Conservation (phyloP, 2,888 invertebrate genomes). For the Pogonocherus hispidulus region DNA sequence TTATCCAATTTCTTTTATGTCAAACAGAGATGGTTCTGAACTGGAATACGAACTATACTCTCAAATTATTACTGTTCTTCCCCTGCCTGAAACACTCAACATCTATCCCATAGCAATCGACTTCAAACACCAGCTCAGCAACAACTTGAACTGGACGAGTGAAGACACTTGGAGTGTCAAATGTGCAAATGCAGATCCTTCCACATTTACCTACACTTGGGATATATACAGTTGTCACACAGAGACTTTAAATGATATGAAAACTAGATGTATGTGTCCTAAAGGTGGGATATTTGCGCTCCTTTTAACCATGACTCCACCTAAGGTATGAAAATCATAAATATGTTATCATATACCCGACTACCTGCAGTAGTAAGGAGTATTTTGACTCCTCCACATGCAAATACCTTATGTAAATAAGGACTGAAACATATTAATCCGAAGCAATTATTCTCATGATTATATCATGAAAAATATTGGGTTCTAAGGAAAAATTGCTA, state of each 20-base stretch:
- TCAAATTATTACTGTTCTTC: constrained; percentile 69
- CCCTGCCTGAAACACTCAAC: constrained; percentile 43
- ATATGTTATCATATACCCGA: too few species aligned
- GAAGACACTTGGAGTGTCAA: constrained; percentile 69
- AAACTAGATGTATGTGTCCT: constrained; percentile 75
- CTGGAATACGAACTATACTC: constrained; percentile 78
- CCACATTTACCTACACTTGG: constrained; percentile 74
- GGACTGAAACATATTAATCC: too few species aligned
- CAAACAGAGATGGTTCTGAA: constrained; percentile 75
- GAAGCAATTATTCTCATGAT: too few species aligned
- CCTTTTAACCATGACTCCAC: constrained; percentile 71
- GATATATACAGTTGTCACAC: constrained; percentile 74
- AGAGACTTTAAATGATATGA: constrained; percentile 68
- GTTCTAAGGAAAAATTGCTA: too few species aligned
- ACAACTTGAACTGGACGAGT: constrained; percentile 55
- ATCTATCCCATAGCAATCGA: constrained; percentile 67
- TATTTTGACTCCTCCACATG: too few species aligned
- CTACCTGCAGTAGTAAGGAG: too few species aligned
- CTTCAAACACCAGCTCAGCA: constrained; percentile 70
- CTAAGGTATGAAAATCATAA: constrained; percentile 46
- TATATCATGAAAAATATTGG: too few species aligned
- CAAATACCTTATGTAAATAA: too few species aligned
- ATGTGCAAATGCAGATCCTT: constrained; percentile 69
- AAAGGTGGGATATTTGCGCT: constrained; percentile 76
- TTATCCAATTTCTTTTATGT: too few species aligned